Evolutionary conservation across 2,888 invertebrate species (phyloP), one percentile per base, ranked within the genome.

Genomic region (Ormyrus pomaceus): DNA sequence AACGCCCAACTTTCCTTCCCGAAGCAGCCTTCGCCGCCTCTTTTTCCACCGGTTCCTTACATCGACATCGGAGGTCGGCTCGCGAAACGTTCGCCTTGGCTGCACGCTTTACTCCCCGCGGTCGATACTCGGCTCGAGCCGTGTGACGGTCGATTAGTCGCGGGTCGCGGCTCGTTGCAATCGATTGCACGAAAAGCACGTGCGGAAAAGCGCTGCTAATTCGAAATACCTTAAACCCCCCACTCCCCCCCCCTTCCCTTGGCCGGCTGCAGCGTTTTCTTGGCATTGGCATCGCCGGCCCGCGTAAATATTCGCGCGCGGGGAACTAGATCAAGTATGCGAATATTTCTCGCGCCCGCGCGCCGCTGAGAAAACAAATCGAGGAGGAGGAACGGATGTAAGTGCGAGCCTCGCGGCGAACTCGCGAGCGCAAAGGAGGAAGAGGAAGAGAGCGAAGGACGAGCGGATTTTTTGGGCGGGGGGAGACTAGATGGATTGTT

Each of bases 241-340:
- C 62, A 0, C 34, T 56, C 56, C 56, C 56, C 45, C 13, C 64
- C 64, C 13, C 64, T 13, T n/a, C 4, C 34, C 58, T 71, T 34
- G 34, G 34, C 34, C 34, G 34, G 4, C 34, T 3, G 34, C 34
- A 4, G 34, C 34, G 34, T 34, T 34, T 34, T 68, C 68, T 76
- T 80, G 75, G 79, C 74, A 80, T 80, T 79, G 69, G 58, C 53
- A 69, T 19, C 50, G 77, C 71, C 9, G 56, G 55, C 11, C 3
- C 34, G 61, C 11, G 61, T 55, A 74, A 62, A 74, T 65, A 53
- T 78, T 62, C 69, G 7, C 72, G 7, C 72, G 58, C 11, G 46
- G 19, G 46, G 65, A 77, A 77, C n/a, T 77, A 72, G 77, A 77
- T 77, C 77, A 77, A 72, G 77, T 72, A 77, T 77, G 77, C 72